Conservation (phyloP, 2,888 invertebrate genomes). For the Oligia strigilis region DNA sequence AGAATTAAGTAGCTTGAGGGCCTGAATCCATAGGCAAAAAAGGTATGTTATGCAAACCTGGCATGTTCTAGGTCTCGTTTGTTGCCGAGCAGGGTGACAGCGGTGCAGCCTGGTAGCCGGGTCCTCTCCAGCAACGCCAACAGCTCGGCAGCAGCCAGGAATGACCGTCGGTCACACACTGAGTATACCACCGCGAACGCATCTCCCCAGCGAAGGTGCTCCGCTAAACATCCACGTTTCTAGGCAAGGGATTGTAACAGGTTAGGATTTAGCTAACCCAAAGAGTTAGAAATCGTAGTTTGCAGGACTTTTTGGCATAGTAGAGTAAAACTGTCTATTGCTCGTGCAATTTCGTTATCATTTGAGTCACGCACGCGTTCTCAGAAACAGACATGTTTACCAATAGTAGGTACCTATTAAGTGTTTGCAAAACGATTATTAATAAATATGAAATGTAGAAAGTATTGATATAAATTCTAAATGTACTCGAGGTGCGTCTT, state of each 20-base stretch:
- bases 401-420: constrained; percentile 14
- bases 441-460: constrained; percentile 56
- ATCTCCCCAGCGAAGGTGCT: constrained; percentile 95
- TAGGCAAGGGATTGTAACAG: constrained; percentile 76
- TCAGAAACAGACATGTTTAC: constrained; percentile 17
- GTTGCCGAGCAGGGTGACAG: constrained; percentile 94
- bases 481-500: constrained; percentile 40
- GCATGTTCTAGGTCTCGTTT: constrained; percentile 95
- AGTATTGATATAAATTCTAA: constrained; percentile 48
- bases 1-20: constrained; percentile 6
- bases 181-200: constrained; percentile 96
- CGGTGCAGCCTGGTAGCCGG: constrained; percentile 94
- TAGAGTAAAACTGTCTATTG: background rate
- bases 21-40: constrained; percentile 10
- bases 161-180: constrained; percentile 94
- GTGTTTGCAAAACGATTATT: constrained; percentile 48
- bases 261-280: constrained; percentile 2
- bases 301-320: background rate
- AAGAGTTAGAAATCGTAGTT: background rate
- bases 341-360: constrained; percentile 28
- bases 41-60: constrained; percentile 87
- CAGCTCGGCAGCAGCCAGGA: constrained; percentile 93
- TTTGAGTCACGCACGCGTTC: constrained; percentile 29
- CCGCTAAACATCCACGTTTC: constrained; percentile 94
- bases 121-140: constrained; percentile 93